A percentile compares a stretch with the other conserved stretches of the same genome.
These are phyloP conservation scores for Brachypteracias leptosomus DNA, from an alignment of 2,113 vertebrate species.

Conservation along the genomic window DNA sequence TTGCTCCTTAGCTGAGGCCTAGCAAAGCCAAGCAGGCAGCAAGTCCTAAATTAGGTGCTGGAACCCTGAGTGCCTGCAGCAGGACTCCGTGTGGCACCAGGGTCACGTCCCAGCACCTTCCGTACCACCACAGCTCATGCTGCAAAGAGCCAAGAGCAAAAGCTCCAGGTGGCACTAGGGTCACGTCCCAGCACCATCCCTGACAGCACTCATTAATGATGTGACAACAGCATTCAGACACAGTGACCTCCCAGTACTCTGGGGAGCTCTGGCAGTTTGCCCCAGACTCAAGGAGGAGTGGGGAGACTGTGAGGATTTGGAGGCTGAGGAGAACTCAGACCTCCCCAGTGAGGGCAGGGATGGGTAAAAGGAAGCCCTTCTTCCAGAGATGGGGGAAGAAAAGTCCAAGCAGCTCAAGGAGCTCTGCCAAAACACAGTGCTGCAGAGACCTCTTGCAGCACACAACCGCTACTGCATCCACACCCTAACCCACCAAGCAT, in stretches of 20 bases:
- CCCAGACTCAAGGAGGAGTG: not conserved
- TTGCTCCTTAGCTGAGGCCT: not conserved
- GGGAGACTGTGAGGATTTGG: not conserved
- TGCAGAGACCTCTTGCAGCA: conserved; percentile 61
- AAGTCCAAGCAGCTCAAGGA: rapidly evolving
- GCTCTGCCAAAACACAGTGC: not conserved
- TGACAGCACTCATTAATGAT: rapidly evolving
- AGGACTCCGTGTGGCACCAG: rapidly evolving
- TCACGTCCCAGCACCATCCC: too few relatives aligned
- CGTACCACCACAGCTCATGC: rapidly evolving
- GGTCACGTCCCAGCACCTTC: not conserved
- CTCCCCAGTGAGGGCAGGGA: not conserved
- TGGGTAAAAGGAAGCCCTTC: rapidly evolving
- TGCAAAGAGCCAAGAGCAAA: not conserved
- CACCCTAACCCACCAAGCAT: rapidly evolving
- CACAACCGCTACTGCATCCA: conserved; percentile 2
- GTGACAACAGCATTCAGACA: rapidly evolving
- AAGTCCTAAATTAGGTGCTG: not conserved
- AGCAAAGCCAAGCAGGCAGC: not conserved
- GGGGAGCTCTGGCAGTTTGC: not conserved
- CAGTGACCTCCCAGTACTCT: rapidly evolving
- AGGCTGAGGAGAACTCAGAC: not conserved
- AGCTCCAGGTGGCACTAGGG: too few relatives aligned
- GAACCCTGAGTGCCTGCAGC: not conserved
- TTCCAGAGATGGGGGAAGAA: not conserved